phyloP scores from a whole-genome alignment of 1,140 invertebrate genomes.

The Diabrotica undecimpunctata region DNA sequence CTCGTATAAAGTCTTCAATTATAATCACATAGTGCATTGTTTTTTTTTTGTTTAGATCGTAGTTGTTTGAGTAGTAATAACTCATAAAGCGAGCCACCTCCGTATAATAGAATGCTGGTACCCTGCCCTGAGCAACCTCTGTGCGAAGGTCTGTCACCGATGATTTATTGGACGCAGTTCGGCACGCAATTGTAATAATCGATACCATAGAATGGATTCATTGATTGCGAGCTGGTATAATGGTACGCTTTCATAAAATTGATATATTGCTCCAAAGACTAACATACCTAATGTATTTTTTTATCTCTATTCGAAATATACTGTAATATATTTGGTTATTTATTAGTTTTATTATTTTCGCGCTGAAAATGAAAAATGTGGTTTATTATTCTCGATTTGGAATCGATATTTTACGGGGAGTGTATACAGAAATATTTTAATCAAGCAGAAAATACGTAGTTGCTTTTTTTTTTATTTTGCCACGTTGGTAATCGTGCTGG shows the following conservation, averaged over 20 bases:
- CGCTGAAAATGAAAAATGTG: neutral
- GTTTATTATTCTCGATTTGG: neutral
- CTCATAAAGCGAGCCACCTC: conserved; percentile 2
- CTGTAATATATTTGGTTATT: neutral
- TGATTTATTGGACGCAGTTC: conserved; percentile 13
- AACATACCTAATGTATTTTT: neutral
- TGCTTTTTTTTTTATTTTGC: too few species aligned
- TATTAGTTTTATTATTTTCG: neutral
- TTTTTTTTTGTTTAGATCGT: too few species aligned
- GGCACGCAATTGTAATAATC: conserved; percentile 15
- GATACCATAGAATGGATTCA: conserved; percentile 11
- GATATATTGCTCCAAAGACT: conserved; percentile 2
- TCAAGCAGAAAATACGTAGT: too few species aligned
- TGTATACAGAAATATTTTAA: too few species aligned
- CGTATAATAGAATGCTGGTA: conserved; percentile 13
- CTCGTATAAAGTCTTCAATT: too few species aligned
- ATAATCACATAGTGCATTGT: too few species aligned
- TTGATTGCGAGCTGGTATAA: conserved; percentile 12
- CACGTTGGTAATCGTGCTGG: too few species aligned
- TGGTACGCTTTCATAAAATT: conserved; percentile 12
- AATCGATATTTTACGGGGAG: too few species aligned
- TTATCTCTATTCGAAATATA: conserved; percentile 1
- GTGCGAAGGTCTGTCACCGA: conserved; percentile 10
- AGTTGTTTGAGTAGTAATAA: conserved; percentile 9
- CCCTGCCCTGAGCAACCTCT: conserved; percentile 10